Evolutionary conservation across 2,888 invertebrate genomes (phyloP), one percentile per base, ranked within the genome.

Genomic region (Trissonchulus sp.): DNA sequence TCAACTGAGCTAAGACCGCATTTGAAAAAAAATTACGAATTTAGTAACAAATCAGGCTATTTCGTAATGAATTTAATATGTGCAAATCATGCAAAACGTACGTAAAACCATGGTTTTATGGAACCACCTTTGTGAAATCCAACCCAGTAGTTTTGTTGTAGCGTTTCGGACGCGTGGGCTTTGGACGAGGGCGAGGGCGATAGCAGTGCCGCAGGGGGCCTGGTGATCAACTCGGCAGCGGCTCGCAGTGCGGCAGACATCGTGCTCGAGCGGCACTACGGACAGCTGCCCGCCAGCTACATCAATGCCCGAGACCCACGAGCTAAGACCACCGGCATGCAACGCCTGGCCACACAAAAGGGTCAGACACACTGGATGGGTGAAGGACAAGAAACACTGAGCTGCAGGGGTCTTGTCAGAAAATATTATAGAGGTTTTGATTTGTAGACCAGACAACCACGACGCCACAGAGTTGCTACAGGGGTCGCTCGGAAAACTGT

Each of bases 291-390:
- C 30, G 3, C 3, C 34, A 2, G 33, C 2, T 48, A 33, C 34
- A 23, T 15, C 2, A 31, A 60, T 36, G 28, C 2, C 68, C 2
- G 33, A 8, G n/a, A 86, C 60, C 85, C 85, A 72, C 85, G 85
- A 77, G 82, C 82, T 1, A 85, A 86, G 77, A 86, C 85, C 15
- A 30, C 8, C 68, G 68, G 68, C 38, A 78, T 86, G 23, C 86
- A 86, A 77, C 83, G 86, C 82, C 78, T 86, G 77, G 86, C 86
- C 1, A 83, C 83, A 3, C 86, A 86, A 76, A 85, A 77, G 79
- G 79, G 79, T 80, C 60, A 71, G 34, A 3, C 2, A 8, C 30
- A 30, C 2, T 34, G 31, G 15, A 23, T 23, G 60, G 18, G 60
- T 60, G 60, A 60, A n/a, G 18, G 18, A 60, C 18, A 23, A 23